Evolutionary conservation across 1,140 invertebrate species (phyloP).

Genomic region (Plutomurus gul): DNA sequence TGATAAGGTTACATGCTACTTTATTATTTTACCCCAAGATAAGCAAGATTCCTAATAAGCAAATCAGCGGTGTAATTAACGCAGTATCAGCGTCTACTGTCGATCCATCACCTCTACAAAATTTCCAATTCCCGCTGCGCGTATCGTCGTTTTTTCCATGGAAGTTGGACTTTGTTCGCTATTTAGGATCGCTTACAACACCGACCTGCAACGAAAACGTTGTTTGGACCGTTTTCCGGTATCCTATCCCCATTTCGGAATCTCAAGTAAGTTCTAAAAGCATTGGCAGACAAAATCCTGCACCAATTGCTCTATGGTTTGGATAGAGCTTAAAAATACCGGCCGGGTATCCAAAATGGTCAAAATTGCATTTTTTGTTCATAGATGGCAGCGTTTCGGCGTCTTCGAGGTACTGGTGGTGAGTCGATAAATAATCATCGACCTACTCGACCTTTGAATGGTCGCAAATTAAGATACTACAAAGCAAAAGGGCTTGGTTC

Average conservation of each 20-base stretch:
- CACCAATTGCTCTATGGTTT: background rate
- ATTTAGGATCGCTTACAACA: slow-evolving; percentile 62
- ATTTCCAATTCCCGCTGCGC: slow-evolving; percentile 37
- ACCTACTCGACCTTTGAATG: background rate
- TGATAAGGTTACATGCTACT: background rate
- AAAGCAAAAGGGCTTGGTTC: background rate
- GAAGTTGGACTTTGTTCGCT: slow-evolving; percentile 58
- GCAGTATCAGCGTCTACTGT: slow-evolving; percentile 39
- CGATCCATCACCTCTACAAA: slow-evolving; percentile 1
- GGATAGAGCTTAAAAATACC: background rate
- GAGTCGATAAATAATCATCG: background rate
- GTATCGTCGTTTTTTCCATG: slow-evolving; percentile 52
- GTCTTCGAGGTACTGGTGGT: background rate
- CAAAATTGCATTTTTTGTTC: background rate
- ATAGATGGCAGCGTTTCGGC: background rate
- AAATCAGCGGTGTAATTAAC: slow-evolving; percentile 53
- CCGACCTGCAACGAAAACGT: slow-evolving; percentile 61
- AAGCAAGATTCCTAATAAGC: slow-evolving; percentile 54
- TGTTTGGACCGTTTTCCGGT: slow-evolving; percentile 61
- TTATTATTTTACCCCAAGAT: slow-evolving; percentile 39
- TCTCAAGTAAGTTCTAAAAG: background rate
- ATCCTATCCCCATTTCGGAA: slow-evolving; percentile 50
- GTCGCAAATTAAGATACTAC: background rate
- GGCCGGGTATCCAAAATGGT: too few relatives aligned
- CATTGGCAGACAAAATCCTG: too few relatives aligned